Evolutionary conservation across 2,113 vertebrate genomes (phyloP).

Genomic region (Hydrolagus affinis): DNA sequence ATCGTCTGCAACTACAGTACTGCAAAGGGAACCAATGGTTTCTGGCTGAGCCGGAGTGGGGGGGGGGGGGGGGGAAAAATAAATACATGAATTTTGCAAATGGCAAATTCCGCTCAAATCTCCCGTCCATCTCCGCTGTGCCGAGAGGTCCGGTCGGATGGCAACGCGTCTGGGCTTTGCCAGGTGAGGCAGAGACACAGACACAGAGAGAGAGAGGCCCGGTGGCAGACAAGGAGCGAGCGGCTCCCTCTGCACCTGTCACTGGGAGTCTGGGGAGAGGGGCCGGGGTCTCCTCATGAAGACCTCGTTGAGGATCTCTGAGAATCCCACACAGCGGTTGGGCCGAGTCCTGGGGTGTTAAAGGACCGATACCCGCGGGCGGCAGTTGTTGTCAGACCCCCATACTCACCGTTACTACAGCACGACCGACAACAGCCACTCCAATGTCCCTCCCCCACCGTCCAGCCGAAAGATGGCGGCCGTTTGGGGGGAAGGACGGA

Average conservation of each 20-base stretch:
- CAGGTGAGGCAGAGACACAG: too few species aligned
- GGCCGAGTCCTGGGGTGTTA: not conserved
- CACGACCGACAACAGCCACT: not conserved
- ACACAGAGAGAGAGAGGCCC: not conserved
- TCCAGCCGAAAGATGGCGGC: constrained; percentile 20
- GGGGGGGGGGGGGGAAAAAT: too few species aligned
- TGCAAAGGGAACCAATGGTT: too few species aligned
- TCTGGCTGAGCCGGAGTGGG: not conserved
- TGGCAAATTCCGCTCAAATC: not conserved
- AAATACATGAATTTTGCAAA: too few species aligned
- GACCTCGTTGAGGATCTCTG: too few species aligned
- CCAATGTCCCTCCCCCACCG: not conserved
- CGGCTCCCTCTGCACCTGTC: not conserved
- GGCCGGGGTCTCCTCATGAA: not conserved
- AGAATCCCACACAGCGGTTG: not conserved
- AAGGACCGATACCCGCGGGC: not conserved
- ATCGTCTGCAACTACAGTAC: too few species aligned
- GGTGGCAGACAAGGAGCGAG: not conserved
- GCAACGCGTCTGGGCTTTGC: too few species aligned
- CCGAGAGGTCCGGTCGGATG: not conserved
- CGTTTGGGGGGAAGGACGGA: not conserved
- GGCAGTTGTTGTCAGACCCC: not conserved
- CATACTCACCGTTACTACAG: constrained; percentile 3
- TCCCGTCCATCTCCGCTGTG: not conserved
- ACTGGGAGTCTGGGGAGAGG: constrained; percentile 4